phyloP scores from a whole-genome alignment of 23 tunicate species.

The Clavelina lepadiformis region DNA sequence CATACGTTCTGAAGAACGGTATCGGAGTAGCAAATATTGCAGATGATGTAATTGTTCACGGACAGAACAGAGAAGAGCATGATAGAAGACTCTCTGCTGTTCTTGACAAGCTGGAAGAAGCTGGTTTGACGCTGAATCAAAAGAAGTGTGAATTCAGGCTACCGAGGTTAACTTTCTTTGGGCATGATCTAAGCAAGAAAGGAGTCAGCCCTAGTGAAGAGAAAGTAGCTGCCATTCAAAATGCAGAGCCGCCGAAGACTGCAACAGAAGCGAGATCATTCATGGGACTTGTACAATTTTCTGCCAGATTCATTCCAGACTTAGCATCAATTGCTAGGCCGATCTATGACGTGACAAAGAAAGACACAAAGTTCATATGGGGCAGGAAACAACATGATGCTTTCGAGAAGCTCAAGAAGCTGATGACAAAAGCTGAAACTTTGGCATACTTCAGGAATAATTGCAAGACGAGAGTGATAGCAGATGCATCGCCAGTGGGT shows the following conservation, averaged over 20 bases:
- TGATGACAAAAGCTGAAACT: neutral
- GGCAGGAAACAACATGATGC: neutral
- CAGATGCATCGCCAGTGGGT: conserved; percentile 17
- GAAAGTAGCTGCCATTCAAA: conserved; percentile 12
- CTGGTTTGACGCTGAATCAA: conserved; percentile 23
- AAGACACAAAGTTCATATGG: conserved; percentile 8
- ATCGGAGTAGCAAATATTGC: too few species aligned
- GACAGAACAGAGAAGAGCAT: too few species aligned
- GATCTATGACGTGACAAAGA: conserved; percentile 16
- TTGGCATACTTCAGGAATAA: conserved; percentile 6
- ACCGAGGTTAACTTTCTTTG: neutral
- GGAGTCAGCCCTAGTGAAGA: conserved; percentile 16
- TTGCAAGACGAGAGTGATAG: conserved; percentile 8
- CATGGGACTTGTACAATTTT: conserved; percentile 30
- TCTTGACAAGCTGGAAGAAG: too few species aligned
- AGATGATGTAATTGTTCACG: too few species aligned
- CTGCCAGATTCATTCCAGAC: conserved; percentile 27
- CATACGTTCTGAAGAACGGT: too few species aligned
- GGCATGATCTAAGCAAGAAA: neutral
- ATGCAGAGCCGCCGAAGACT: conserved; percentile 11
- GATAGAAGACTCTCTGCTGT: too few species aligned
- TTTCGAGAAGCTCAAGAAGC: conserved; percentile 2
- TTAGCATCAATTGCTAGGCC: conserved; percentile 16
- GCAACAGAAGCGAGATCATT: conserved; percentile 30
- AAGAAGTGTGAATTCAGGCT: conserved; percentile 4